phyloP scores from a whole-genome alignment of 2,797 vertebrate genomes.

The Tragelaphus eurycerus region DNA sequence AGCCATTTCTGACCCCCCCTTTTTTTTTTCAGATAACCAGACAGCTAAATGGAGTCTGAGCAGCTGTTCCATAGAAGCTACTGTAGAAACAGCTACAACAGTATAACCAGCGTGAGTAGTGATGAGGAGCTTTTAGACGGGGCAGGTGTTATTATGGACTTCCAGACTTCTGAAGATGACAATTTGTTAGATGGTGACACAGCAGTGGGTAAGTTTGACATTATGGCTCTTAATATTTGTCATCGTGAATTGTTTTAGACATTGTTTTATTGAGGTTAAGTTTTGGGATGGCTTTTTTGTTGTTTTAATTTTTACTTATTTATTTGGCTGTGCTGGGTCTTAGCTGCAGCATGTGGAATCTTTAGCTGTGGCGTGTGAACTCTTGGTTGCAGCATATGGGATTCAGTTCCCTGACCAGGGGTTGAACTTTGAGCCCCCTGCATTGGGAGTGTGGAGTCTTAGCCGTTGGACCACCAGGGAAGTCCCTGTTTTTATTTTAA shows the following conservation, averaged over 20 bases:
- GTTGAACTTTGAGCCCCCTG: not conserved
- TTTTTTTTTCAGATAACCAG: constrained; percentile 83
- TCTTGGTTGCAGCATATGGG: not conserved
- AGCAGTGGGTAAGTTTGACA: constrained; percentile 89
- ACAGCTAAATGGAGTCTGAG: constrained; percentile 99
- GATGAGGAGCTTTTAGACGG: constrained; percentile 99
- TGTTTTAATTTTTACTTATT: not conserved
- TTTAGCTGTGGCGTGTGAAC: not conserved
- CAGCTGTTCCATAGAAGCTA: constrained; percentile 98
- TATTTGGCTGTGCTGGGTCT: not conserved
- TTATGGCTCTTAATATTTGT: not conserved
- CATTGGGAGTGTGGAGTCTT: not conserved
- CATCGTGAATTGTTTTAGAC: not conserved
- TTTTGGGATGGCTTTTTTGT: not conserved
- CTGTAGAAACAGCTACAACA: constrained; percentile 99
- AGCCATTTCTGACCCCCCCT: not conserved
- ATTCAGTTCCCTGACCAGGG: not conserved
- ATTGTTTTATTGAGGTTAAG: not conserved
- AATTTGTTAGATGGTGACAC: constrained; percentile 97
- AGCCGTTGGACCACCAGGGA: not conserved
- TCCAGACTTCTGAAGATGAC: constrained; percentile 98
- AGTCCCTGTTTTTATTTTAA: not conserved
- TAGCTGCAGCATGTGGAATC: not conserved
- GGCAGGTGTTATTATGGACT: constrained; percentile 97
- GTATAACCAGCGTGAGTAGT: constrained; percentile 98